Evolutionary conservation across 2,113 vertebrate genomes (phyloP).

Genomic region (Sinocyclocheilus maitianheensis): DNA sequence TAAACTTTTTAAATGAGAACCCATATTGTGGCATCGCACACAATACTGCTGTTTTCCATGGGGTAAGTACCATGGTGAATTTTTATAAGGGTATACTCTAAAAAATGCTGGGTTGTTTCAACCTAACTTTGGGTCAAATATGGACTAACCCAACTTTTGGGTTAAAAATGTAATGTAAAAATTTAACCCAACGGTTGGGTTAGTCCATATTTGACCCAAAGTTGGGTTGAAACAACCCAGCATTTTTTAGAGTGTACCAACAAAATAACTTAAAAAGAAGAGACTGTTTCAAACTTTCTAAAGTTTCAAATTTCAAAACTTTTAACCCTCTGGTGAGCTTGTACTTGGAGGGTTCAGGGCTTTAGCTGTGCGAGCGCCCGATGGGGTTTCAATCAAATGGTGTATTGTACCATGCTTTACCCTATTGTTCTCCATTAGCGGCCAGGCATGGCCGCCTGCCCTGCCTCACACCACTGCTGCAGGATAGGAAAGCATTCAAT

Average conservation of each 20-base stretch:
- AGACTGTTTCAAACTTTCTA: not conserved
- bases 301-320: slow-evolving; percentile 6
- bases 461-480: slow-evolving; percentile 48
- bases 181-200: too few species aligned
- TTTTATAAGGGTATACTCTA: not conserved
- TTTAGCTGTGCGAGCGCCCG: not conserved
- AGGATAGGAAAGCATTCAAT: not conserved
- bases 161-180: too few species aligned
- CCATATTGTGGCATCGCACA: not conserved
- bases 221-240: too few species aligned
- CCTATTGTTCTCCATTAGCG: slow-evolving; percentile 60
- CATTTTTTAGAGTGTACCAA: too few species aligned
- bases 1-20: not conserved
- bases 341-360: not conserved
- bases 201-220: too few species aligned
- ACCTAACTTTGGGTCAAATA: too few species aligned
- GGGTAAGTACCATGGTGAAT: not conserved
- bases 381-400: slow-evolving; percentile 33
- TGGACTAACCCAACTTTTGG: too few species aligned
- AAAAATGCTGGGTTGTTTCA: too few species aligned
- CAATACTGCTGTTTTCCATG: not conserved
- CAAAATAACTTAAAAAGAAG: not conserved
- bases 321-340: not conserved
- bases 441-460: slow-evolving; percentile 58
- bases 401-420: slow-evolving; percentile 52